These are phyloP conservation scores for Dipodomys stephensi DNA, from an alignment of 2,113 vertebrate species.

Conservation along the genomic window DNA sequence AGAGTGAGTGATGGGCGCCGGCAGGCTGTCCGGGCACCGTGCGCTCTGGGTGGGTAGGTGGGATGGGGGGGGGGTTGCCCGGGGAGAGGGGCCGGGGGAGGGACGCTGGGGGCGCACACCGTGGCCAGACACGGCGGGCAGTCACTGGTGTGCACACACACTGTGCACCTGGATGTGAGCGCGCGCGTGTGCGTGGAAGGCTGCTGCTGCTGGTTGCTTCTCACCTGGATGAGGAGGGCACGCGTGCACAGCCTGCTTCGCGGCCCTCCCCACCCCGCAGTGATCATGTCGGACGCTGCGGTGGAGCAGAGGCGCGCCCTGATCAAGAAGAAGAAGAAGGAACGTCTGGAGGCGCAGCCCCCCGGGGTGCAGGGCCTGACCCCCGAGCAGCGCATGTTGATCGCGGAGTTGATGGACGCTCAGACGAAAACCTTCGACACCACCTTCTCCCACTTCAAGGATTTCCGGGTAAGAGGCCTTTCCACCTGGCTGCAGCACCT, in stretches of 20 bases:
- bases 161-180: too few relatives aligned
- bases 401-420: constrained; percentile 83
- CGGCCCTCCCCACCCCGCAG: constrained; percentile 64
- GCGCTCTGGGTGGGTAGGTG: too few relatives aligned
- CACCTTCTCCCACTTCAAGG: constrained; percentile 84
- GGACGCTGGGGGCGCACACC: too few relatives aligned
- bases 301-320: constrained; percentile 85
- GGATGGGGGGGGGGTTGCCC: too few relatives aligned
- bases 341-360: background rate
- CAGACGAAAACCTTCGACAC: constrained; percentile 85
- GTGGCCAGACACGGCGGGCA: too few relatives aligned
- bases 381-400: constrained; percentile 80
- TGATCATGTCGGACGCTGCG: constrained; percentile 88
- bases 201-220: too few relatives aligned
- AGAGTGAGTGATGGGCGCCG: constrained; percentile 79
- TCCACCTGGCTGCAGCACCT: background rate
- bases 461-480: constrained; percentile 84
- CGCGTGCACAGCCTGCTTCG: background rate
- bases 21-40: too few relatives aligned
- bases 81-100: too few relatives aligned
- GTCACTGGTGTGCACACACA: too few relatives aligned
- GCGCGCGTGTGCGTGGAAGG: too few relatives aligned
- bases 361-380: constrained; percentile 66
- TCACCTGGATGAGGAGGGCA: background rate
- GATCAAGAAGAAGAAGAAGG: constrained; percentile 82